Evolutionary conservation across 2,113 vertebrate species (phyloP), one percentile per base, ranked within the genome.

Genomic region (Seriola rivoliana): DNA sequence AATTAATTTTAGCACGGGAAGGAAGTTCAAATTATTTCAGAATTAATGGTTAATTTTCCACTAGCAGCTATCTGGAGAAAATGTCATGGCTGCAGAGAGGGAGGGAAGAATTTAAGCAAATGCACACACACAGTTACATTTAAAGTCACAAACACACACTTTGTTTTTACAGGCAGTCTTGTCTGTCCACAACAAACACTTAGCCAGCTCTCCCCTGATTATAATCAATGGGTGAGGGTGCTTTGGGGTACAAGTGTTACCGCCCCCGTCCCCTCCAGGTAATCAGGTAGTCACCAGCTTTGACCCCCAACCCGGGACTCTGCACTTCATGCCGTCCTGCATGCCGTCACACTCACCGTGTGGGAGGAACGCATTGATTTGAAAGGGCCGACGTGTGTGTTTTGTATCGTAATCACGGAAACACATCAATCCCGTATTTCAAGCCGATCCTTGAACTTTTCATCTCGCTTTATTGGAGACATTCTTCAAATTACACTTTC

Each of bases 211-310:
- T 36, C 55, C 62, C 38, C 71, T 87, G 77, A 85, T 92, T 87
- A 63, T 40, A 87, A 90, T 89, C 90, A 65, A 21, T 63, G 60
- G 60, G 60, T 68, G 63, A 58, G 54, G 25, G 58, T 25, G 73
- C 36, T 57, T 36, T 54, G 72, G 58, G 32, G 12, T 58, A 38
- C 11, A 70, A 60, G 19, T 64, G 70, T 69, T 44, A 29, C 2
- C 0, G 29, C 29, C 29, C 67, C 14, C 3, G 1, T 13, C 29
- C 55, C 40, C 55, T 70, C n/a, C 58, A 65, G 29, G 62, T 87
- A 71, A 88, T 83, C 71, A 78, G 75, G 69, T 44, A 36, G 57
- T 16, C 9, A 38, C 46, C 59, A 58, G 38, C 70, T 42, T 32
- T 14, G 4, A 48, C 55, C 46, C 14, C 8, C 70, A 50, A 3